phyloP scores from a whole-genome alignment of 2,797 vertebrate genomes.

The Gobionotothen gibberifrons region DNA sequence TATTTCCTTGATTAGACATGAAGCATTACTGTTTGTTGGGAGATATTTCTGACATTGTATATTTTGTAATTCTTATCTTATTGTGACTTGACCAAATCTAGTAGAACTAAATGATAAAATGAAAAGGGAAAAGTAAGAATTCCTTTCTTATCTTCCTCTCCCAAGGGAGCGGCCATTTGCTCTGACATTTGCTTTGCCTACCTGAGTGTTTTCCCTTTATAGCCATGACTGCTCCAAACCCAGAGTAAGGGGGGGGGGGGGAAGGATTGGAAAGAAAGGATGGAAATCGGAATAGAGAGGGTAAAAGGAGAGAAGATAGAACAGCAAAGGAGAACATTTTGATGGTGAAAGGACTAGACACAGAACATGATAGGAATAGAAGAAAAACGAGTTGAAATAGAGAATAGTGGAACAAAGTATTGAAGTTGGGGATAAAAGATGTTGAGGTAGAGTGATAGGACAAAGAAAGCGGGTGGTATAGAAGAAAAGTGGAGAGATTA shows the following conservation, averaged over 20 bases:
- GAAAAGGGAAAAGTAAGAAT: constrained; percentile 9
- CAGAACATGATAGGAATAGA: neutral
- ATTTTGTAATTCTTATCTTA: no score
- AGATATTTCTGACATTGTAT: constrained; percentile 3
- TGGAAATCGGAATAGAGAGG: neutral
- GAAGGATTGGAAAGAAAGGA: neutral
- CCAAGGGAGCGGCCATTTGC: constrained; percentile 50
- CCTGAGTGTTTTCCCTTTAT: constrained; percentile 61
- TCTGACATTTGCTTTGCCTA: constrained; percentile 67
- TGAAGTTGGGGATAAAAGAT: neutral
- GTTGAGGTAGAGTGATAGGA: neutral
- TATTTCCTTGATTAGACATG: no score
- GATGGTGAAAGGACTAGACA: neutral
- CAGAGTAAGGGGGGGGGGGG: neutral
- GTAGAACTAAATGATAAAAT: constrained; percentile 33
- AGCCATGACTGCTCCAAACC: constrained; percentile 26
- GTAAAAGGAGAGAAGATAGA: neutral
- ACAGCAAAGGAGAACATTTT: neutral
- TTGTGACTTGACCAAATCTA: constrained; percentile 9
- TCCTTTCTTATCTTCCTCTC: constrained; percentile 33
- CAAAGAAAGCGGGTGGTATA: neutral
- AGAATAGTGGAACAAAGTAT: constrained; percentile 7
- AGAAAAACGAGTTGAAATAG: neutral
- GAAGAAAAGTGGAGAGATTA: neutral
- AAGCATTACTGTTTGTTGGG: constrained; percentile 1